Conservation (phyloP, 2,888 invertebrate species). For the Amphipyra tragopoginis region DNA sequence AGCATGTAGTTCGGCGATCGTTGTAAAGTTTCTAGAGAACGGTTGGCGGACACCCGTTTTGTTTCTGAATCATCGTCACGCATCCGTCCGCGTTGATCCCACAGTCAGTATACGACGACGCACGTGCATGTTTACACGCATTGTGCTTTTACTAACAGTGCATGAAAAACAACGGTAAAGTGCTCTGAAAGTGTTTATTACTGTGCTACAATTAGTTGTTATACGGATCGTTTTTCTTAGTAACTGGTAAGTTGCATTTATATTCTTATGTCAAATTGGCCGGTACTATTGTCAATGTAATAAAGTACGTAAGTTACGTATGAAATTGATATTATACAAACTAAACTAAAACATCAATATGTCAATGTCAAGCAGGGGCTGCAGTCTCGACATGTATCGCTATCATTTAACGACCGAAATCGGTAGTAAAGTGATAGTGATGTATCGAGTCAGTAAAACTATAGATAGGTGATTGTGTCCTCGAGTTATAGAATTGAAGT, state of each 20-base stretch:
- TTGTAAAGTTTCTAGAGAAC: slow-evolving; percentile 73
- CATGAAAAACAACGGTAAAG: slow-evolving; percentile 77
- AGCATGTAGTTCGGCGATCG: slow-evolving; percentile 65
- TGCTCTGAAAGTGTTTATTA: slow-evolving; percentile 72
- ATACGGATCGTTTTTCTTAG: slow-evolving; percentile 61
- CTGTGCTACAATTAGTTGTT: slow-evolving; percentile 60
- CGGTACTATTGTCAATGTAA: too few relatives aligned
- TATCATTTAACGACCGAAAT: too few relatives aligned
- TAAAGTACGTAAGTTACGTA: too few relatives aligned
- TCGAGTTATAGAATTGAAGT: too few relatives aligned
- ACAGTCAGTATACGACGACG: slow-evolving; percentile 74
- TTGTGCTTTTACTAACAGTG: slow-evolving; percentile 78
- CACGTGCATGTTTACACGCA: slow-evolving; percentile 82
- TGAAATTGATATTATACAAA: too few relatives aligned
- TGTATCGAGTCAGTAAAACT: too few relatives aligned
- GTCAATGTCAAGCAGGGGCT: slow-evolving; percentile 14
- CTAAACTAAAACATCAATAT: neutral
- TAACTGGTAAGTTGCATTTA: slow-evolving; percentile 55
- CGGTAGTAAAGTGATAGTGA: too few relatives aligned
- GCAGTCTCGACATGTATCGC: too few relatives aligned
- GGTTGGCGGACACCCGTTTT: slow-evolving; percentile 71
- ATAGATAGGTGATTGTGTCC: too few relatives aligned
- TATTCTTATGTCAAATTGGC: neutral
- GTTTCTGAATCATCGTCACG: slow-evolving; percentile 78
- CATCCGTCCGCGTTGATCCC: slow-evolving; percentile 75